A percentile compares a stretch with the other conserved stretches of the same genome.
Conservation (phyloP, 1,140 invertebrate genomes). For the Philotrypesis tridentata region DNA sequence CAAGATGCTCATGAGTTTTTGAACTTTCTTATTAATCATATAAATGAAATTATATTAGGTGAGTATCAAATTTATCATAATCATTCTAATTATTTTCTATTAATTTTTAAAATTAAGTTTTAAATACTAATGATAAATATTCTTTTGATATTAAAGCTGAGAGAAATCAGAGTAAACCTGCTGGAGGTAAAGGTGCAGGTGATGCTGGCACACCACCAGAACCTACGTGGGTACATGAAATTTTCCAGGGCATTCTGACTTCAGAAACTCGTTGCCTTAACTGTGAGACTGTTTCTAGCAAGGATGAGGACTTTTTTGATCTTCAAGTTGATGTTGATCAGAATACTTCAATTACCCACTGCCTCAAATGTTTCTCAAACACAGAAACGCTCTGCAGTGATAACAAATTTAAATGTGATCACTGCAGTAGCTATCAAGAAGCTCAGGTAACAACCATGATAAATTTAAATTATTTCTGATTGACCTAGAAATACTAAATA, state of each 20-base stretch:
- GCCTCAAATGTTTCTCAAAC: conserved; percentile 97
- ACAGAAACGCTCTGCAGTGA: conserved; percentile 99
- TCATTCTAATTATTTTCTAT: background rate
- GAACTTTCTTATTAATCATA: conserved; percentile 98
- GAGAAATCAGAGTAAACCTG: conserved; percentile 81
- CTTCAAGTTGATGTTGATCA: conserved; percentile 99
- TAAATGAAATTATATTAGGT: conserved; percentile 94
- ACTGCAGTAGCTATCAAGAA: conserved; percentile 99
- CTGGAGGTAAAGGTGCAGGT: conserved; percentile 67
- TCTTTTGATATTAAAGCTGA: conserved; percentile 77
- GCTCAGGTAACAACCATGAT: conserved; percentile 82
- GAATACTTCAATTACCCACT: conserved; percentile 99
- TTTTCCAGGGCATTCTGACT: conserved; percentile 99
- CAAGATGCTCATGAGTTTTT: conserved; percentile 99
- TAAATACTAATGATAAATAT: conserved; percentile 37
- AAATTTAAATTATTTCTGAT: background rate
- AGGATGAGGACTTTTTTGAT: conserved; percentile 99
- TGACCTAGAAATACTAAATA: background rate
- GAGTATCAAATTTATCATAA: conserved; percentile 64
- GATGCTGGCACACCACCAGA: conserved; percentile 80
- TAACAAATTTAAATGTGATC: conserved; percentile 99
- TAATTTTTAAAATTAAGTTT: conserved; percentile 4
- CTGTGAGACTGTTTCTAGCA: conserved; percentile 99
- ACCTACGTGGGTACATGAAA: conserved; percentile 99
- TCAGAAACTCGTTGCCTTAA: conserved; percentile 99